Conservation (phyloP, 2,113 vertebrate species). For the Pungitius pungitius region DNA sequence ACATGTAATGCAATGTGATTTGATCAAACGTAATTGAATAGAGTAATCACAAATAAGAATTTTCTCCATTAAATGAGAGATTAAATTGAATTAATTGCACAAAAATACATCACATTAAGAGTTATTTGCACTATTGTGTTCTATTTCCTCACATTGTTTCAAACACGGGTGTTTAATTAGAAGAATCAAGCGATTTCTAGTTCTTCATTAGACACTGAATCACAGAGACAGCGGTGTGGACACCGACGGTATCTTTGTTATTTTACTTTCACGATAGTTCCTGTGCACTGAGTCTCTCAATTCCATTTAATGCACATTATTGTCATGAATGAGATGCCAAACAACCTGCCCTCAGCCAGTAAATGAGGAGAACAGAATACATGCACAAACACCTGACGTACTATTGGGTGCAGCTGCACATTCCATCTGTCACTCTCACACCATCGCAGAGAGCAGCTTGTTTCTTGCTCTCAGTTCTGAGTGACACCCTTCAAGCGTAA, state of each 20-base stretch:
- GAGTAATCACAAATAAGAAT: neutral
- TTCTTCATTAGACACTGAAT: neutral
- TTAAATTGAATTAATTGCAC: too few relatives aligned
- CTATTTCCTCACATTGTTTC: neutral
- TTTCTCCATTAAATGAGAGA: neutral
- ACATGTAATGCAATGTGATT: too few relatives aligned
- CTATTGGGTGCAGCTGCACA: neutral
- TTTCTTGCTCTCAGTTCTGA: slow-evolving; percentile 31
- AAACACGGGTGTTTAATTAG: neutral
- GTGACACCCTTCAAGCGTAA: slow-evolving; percentile 21
- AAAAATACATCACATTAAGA: too few relatives aligned
- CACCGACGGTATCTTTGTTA: neutral
- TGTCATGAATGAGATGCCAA: slow-evolving; percentile 5
- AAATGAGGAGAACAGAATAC: neutral
- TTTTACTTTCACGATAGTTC: neutral
- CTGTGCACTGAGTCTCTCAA: neutral
- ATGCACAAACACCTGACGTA: neutral
- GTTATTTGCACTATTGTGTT: too few relatives aligned
- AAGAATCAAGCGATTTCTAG: neutral
- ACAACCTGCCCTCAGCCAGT: neutral
- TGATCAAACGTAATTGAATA: neutral
- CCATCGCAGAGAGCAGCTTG: slow-evolving; percentile 8
- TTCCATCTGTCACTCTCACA: slow-evolving; percentile 16
- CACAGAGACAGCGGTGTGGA: neutral
- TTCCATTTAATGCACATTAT: neutral